Evolutionary conservation across 2,113 vertebrate genomes (phyloP).

Genomic region (Larimichthys crocea): DNA sequence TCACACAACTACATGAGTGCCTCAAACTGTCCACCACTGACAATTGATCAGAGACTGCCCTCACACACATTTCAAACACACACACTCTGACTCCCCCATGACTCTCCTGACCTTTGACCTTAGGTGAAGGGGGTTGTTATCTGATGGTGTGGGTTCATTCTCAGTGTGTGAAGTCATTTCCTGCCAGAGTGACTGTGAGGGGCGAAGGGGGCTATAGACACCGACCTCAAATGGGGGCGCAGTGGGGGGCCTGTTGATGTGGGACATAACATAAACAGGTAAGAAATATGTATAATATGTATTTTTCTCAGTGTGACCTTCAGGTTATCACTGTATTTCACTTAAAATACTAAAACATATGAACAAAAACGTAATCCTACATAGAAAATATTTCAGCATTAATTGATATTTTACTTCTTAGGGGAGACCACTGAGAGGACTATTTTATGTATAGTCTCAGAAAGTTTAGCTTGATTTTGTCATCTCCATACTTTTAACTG

Average conservation of each 20-base stretch:
- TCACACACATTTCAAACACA: constrained; percentile 61
- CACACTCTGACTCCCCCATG: constrained; percentile 64
- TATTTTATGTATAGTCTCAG: neutral
- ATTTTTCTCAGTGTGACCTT: neutral
- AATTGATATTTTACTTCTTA: constrained; percentile 8
- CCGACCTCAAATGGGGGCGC: constrained; percentile 55
- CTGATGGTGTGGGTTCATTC: constrained; percentile 68
- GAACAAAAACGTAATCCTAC: neutral
- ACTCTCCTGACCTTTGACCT: constrained; percentile 63
- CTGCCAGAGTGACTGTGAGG: constrained; percentile 52
- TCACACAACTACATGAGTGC: constrained; percentile 45
- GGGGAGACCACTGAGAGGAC: neutral
- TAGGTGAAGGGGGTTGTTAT: constrained; percentile 67
- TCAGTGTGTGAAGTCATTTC: constrained; percentile 77
- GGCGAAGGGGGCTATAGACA: constrained; percentile 37
- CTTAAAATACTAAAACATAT: neutral
- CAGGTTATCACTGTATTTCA: neutral
- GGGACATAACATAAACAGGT: neutral
- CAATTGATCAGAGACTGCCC: constrained; percentile 70
- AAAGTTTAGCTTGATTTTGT: constrained; percentile 27
- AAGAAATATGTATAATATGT: constrained; percentile 5
- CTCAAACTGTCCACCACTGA: constrained; percentile 66
- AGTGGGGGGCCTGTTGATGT: constrained; percentile 35
- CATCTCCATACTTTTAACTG: constrained; percentile 8
- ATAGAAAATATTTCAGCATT: neutral